Evolutionary conservation across 1,140 invertebrate genomes (phyloP).

Genomic region (Procambarus virginalis): DNA sequence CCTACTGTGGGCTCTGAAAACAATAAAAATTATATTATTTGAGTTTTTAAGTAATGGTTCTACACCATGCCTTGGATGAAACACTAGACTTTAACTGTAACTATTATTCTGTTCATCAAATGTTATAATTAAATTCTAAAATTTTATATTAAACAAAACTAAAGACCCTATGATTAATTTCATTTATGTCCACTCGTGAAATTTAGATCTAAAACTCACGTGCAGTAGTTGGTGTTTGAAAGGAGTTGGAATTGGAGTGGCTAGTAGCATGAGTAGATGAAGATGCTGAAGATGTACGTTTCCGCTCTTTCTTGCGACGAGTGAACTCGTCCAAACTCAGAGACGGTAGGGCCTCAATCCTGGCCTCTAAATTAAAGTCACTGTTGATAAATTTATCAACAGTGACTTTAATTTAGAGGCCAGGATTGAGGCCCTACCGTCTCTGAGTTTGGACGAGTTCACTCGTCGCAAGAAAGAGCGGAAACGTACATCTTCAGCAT

Average conservation of each 20-base stretch:
- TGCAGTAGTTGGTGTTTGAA: not conserved
- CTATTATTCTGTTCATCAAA: too few species aligned
- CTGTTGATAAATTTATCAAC: constrained; percentile 73
- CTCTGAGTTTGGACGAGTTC: constrained; percentile 86
- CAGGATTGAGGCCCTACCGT: constrained; percentile 88
- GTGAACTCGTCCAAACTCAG: constrained; percentile 86
- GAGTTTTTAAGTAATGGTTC: too few species aligned
- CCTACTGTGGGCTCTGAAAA: constrained; percentile 17
- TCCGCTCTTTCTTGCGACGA: constrained; percentile 81
- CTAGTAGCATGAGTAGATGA: constrained; percentile 12
- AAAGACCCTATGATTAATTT: too few species aligned
- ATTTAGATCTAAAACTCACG: not conserved
- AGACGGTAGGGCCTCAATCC: constrained; percentile 87
- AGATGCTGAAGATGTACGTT: constrained; percentile 71
- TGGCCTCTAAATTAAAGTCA: constrained; percentile 89
- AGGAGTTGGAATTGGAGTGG: not conserved
- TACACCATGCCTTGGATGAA: too few species aligned
- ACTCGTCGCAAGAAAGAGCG: constrained; percentile 81
- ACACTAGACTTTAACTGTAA: too few species aligned
- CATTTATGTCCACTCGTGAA: too few species aligned
- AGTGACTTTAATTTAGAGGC: constrained; percentile 89
- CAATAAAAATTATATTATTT: not conserved
- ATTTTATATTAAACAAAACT: too few species aligned
- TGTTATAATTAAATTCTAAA: too few species aligned
- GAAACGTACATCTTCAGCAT: constrained; percentile 73